A percentile compares a stretch with the other conserved stretches of the same genome.
These are phyloP conservation scores for Drosophila kanekoi DNA, from an alignment of 2,888 invertebrate genomes.

Conservation along the genomic window DNA sequence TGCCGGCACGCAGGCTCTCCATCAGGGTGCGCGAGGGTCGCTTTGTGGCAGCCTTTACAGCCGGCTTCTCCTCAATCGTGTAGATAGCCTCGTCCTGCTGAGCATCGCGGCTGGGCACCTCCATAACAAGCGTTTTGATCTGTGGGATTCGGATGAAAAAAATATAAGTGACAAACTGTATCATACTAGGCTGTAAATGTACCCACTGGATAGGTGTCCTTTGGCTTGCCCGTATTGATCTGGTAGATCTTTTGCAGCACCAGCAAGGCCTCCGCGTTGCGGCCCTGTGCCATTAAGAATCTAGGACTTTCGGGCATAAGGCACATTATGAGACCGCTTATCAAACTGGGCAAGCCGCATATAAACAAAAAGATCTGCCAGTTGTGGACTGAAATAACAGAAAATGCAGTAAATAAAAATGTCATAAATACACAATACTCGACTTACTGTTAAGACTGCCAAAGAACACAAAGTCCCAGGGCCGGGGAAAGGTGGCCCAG, in stretches of 20 bases:
- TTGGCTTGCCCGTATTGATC: constrained; percentile 88
- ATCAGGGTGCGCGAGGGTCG: constrained; percentile 52
- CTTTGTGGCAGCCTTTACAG: neutral
- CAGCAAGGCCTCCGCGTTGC: constrained; percentile 79
- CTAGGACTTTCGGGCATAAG: constrained; percentile 86
- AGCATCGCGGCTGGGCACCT: constrained; percentile 72
- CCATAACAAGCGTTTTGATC: constrained; percentile 77
- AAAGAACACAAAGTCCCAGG: constrained; percentile 86
- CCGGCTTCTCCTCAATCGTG: constrained; percentile 68
- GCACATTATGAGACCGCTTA: constrained; percentile 87
- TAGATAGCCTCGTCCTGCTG: constrained; percentile 61
- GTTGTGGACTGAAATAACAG: constrained; percentile 66
- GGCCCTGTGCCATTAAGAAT: constrained; percentile 82
- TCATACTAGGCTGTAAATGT: neutral
- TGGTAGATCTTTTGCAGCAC: constrained; percentile 87
- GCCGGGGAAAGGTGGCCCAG: constrained; percentile 89
- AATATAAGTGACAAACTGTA: neutral
- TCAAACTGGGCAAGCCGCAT: constrained; percentile 88
- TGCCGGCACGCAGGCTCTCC: constrained; percentile 86
- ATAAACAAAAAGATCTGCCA: constrained; percentile 86
- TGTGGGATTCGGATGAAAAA: constrained; percentile 17
- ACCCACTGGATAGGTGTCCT: constrained; percentile 88
- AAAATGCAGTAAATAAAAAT: neutral
- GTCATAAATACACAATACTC: neutral
- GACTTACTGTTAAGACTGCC: constrained; percentile 82